phyloP scores from a whole-genome alignment of 2,888 invertebrate genomes.

The Agrypnus murinus region DNA sequence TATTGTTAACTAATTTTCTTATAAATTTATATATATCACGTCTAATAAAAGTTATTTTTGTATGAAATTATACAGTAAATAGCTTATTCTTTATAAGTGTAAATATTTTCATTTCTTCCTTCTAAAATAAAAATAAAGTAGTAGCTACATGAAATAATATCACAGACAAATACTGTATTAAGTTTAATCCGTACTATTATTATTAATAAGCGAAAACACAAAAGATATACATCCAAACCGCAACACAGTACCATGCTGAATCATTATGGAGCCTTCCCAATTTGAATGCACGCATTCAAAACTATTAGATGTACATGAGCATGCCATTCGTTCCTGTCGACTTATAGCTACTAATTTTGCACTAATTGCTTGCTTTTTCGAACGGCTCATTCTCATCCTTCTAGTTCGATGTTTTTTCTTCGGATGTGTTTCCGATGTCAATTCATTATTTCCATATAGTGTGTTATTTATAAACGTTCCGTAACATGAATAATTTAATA shows the following conservation, averaged over 20 bases:
- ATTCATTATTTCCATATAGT: slow-evolving; percentile 84
- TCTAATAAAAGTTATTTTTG: slow-evolving; percentile 4
- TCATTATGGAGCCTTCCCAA: slow-evolving; percentile 93
- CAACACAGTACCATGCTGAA: slow-evolving; percentile 89
- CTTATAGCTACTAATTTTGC: slow-evolving; percentile 68
- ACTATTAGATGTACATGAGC: slow-evolving; percentile 62
- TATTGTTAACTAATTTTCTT: neutral
- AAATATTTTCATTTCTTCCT: neutral
- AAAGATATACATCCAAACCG: slow-evolving; percentile 91
- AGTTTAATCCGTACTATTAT: slow-evolving; percentile 1
- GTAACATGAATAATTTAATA: slow-evolving; percentile 94
- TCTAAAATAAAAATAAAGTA: too few species aligned
- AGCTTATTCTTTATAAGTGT: neutral
- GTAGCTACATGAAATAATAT: neutral
- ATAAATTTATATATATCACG: neutral
- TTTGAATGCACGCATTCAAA: slow-evolving; percentile 72
- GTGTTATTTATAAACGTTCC: slow-evolving; percentile 93
- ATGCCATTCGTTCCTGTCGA: slow-evolving; percentile 64
- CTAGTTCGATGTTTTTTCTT: slow-evolving; percentile 69
- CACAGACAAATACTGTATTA: neutral
- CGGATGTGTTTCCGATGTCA: slow-evolving; percentile 62
- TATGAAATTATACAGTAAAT: neutral
- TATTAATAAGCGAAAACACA: slow-evolving; percentile 83
- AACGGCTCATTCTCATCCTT: slow-evolving; percentile 48
- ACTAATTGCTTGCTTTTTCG: slow-evolving; percentile 62